phyloP scores from a whole-genome alignment of 2,113 vertebrate species.

The Furnarius figulus region DNA sequence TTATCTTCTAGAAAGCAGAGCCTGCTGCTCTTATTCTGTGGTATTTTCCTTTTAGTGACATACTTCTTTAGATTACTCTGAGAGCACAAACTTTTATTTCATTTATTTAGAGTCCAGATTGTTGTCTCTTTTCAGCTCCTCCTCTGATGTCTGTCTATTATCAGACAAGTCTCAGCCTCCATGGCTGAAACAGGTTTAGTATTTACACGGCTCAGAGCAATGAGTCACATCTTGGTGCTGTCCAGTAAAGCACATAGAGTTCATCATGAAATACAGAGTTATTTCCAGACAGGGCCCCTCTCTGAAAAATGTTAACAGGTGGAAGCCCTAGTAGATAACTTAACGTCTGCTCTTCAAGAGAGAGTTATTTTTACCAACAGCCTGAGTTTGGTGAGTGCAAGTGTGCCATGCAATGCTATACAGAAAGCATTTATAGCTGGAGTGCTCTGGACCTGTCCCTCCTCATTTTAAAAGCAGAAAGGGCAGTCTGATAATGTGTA shows the following conservation, averaged over 20 bases:
- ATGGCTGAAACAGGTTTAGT: background rate
- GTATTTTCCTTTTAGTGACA: background rate
- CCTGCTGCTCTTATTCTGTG: background rate
- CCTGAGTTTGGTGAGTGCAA: slow-evolving; percentile 6
- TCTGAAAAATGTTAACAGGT: slow-evolving; percentile 67
- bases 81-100: background rate
- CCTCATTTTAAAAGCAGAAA: slow-evolving; percentile 9
- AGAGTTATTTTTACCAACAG: slow-evolving; percentile 56
- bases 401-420: slow-evolving; percentile 1
- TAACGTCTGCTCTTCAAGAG: slow-evolving; percentile 46
- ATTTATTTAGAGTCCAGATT: background rate
- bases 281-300: slow-evolving; percentile 37
- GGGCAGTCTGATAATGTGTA: background rate
- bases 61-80: background rate
- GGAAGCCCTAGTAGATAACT: slow-evolving; percentile 54
- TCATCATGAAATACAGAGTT: slow-evolving; percentile 25
- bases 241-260: background rate
- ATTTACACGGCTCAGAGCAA: slow-evolving; percentile 2
- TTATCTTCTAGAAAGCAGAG: background rate
- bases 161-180: background rate
- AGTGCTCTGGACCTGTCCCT: background rate
- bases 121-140: background rate
- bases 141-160: background rate
- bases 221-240: slow-evolving; percentile 28
- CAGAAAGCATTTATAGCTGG: slow-evolving; percentile 21